These are phyloP conservation scores for Oxytorus armatus DNA, from an alignment of 2,888 invertebrate genomes.

Conservation along the genomic window DNA sequence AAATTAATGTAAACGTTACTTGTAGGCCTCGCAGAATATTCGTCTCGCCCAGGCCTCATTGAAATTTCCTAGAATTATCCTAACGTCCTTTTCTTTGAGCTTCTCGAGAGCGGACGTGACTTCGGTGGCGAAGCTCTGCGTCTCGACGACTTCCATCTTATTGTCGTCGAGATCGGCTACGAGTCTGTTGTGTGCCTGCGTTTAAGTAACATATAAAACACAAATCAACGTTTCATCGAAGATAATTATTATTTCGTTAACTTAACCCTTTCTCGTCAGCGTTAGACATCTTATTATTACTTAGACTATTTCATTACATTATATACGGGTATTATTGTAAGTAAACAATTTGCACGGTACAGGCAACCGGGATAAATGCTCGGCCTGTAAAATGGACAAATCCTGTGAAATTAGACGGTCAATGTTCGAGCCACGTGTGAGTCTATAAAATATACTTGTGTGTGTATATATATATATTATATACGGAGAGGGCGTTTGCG, in stretches of 20 bases:
- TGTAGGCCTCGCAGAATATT: constrained; percentile 95
- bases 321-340: no score
- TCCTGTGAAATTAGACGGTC: background rate
- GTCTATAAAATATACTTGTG: background rate
- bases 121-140: constrained; percentile 96
- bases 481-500: background rate
- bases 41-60: constrained; percentile 96
- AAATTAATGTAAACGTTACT: constrained; percentile 83
- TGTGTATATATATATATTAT: background rate
- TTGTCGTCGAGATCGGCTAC: constrained; percentile 93
- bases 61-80: constrained; percentile 98
- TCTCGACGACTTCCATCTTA: constrained; percentile 93
- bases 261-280: no score
- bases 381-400: background rate
- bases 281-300: no score
- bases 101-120: constrained; percentile 92
- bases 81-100: constrained; percentile 95
- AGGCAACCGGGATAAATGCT: no score
- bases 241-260: no score
- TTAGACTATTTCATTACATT: no score
- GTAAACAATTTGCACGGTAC: no score
- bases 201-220: no score
- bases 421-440: background rate
- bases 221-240: no score
- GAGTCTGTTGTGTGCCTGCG: constrained; percentile 95